Percentiles rank a stretch among this genome's conserved stretches.
These are phyloP conservation scores for Platysteira castanea DNA, from an alignment of 2,113 vertebrate genomes.

Conservation along the genomic window DNA sequence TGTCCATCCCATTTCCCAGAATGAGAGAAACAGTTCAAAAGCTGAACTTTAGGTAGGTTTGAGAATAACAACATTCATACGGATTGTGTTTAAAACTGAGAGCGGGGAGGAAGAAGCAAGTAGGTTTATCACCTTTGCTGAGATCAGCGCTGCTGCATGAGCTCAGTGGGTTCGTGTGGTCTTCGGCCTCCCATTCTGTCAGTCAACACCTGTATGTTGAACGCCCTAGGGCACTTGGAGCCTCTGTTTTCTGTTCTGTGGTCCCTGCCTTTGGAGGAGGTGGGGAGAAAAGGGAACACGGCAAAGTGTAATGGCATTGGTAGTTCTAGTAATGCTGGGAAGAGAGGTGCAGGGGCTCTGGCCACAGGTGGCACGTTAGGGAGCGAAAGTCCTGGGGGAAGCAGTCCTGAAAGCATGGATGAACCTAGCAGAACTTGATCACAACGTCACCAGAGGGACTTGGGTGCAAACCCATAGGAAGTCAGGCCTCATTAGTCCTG, in stretches of 20 bases:
- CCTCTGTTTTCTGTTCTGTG: neutral
- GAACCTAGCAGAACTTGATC: neutral
- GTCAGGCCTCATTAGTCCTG: neutral
- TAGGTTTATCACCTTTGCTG: neutral
- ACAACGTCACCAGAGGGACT: neutral
- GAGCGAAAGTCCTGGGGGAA: neutral
- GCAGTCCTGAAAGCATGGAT: neutral
- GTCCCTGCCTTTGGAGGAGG: neutral
- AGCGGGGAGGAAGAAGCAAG: neutral
- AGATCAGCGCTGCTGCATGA: neutral
- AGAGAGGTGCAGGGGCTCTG: neutral
- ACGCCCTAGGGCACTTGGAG: neutral
- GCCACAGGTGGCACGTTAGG: neutral
- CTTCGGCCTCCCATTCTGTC: neutral
- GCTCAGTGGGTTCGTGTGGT: neutral
- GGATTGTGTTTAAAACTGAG: neutral
- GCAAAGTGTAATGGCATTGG: neutral
- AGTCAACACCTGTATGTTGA: accelerated
- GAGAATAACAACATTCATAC: accelerated
- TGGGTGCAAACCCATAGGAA: neutral
- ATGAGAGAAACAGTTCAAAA: neutral
- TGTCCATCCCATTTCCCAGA: neutral
- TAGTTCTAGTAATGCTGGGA: neutral
- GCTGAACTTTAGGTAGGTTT: neutral
- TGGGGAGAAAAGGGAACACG: neutral